A percentile compares a stretch with the other conserved stretches of the same genome.
Evolutionary conservation across 1,140 invertebrate genomes (phyloP).

Genomic region (Camponotus vicinus): DNA sequence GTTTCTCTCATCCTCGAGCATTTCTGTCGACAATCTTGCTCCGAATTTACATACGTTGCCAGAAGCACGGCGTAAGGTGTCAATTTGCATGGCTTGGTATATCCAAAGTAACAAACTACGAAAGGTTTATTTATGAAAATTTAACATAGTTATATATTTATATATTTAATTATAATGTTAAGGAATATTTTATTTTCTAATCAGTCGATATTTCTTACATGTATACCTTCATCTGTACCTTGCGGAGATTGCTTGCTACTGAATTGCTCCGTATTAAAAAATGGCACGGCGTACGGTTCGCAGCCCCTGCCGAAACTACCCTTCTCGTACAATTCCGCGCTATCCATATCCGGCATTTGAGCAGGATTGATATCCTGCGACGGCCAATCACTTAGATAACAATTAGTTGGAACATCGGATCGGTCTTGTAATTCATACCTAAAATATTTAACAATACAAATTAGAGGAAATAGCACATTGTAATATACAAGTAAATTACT

Average conservation of each 20-base stretch:
- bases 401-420: conserved; percentile 80
- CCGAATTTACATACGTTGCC: conserved; percentile 87
- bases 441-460: conserved; percentile 16
- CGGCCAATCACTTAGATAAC: conserved; percentile 91
- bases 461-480: background rate
- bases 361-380: conserved; percentile 88
- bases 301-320: conserved; percentile 93
- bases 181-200: background rate
- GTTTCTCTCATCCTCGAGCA: conserved; percentile 88
- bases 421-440: conserved; percentile 75
- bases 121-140: conserved; percentile 49
- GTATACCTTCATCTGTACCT: conserved; percentile 46
- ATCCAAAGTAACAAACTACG: conserved; percentile 91
- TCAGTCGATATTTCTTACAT: background rate
- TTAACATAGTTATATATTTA: conserved; percentile 34
- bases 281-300: conserved; percentile 87
- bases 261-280: conserved; percentile 38
- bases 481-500: too few relatives aligned
- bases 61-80: conserved; percentile 89
- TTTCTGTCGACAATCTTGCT: conserved; percentile 90
- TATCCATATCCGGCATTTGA: conserved; percentile 85
- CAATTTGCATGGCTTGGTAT: conserved; percentile 90
- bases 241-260: conserved; percentile 24
- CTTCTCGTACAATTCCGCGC: conserved; percentile 91
- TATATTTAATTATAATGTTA: background rate